Evolutionary conservation across 2,113 vertebrate species (phyloP), one percentile per base, ranked within the genome.

Genomic region (Hepsetus odoe): DNA sequence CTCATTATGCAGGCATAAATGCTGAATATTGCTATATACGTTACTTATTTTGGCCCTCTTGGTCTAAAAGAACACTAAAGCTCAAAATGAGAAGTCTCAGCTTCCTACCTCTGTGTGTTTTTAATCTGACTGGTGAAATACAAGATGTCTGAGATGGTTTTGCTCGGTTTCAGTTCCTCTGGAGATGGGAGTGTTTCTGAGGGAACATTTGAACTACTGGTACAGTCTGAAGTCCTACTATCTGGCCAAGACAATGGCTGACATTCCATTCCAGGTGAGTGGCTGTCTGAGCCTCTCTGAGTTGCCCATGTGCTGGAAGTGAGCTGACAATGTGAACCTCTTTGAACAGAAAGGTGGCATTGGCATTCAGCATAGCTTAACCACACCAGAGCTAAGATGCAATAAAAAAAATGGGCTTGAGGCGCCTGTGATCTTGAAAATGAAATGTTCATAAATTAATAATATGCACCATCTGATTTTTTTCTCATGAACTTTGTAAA

Each of bases 201-300:
- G 97, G 83, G 98, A 99, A 82, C 96, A 99, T 86, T 85, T 99
- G 73, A 99, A 98, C 90, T 98, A 98, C 89, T 99, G 97, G 97
- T 99, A 99, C 89, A 98, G 96, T 87, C 90, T 99, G 81, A 99
- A 98, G 82, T 95, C 97, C 0, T 99, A 98, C 83, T 99, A 97
- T 83, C 87, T 99, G 84, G 98, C 98, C 33, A 99, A 99, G 90
- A 99, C 97, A 22, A 95, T 96, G 94, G 97, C 98, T 0, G 98
- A 99, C 0, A 91, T 98, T 83, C 98, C 98, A 12, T 99, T 99
- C 80, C 98, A 99, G 96, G 98, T 99, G 69, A 89, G 86, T 35
- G 64, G 20, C 56, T 51, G 73, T 56, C 33, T 59, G 42, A 80
- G 62, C 51, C 28, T 49, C 20, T 16, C 9, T 35, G 20, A 66